Evolutionary conservation across 2,797 vertebrate genomes (phyloP), one percentile per base, ranked within the genome.

Genomic region (Lindbergichthys nudifrons): DNA sequence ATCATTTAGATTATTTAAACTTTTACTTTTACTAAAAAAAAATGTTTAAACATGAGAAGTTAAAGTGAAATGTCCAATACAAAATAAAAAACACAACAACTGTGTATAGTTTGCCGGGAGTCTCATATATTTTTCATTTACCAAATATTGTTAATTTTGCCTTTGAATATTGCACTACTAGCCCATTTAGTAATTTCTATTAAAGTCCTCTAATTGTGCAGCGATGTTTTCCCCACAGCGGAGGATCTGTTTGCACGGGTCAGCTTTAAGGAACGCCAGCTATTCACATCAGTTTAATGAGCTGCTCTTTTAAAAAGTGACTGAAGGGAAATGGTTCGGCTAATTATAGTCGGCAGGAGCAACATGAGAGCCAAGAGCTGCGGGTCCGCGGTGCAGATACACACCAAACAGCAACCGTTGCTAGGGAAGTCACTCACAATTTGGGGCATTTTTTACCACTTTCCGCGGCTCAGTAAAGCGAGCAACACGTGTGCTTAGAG

Each of bases 301-400:
- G 75, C 77, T 48, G 45, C 77, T 72, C 83, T 78, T 77, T 79
- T 54, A 75, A 81, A 59, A 65, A 74, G 16, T 1, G 39, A 85
- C 78, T 66, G 51, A 79, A 84, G 63, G 78, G 65, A 76, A 81
- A 85, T 52, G 70, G 77, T 87, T 47, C 18, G 66, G 70, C 87
- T 92, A 93, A 91, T 89, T 92, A 91, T 94, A 92, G 91, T 78
- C 70, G 32, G 32, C 32, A 75, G 78, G 67, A 82, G 89, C 81
- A 75, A 85, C 76, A 72, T 39, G 65, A 83, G 87, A 64, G 85
- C 86, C 75, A 74, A 68, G 71, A 79, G 69, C 57, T 16, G 32
- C 32, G 8, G 16, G 65, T 18, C 74, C 3, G 42, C 65, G 71
- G 76, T 56, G 54, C 50, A 42, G 75, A 76, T 65, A 52, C 78